phyloP scores from a whole-genome alignment of 2,113 vertebrate genomes.

The Odocoileus virginianus region DNA sequence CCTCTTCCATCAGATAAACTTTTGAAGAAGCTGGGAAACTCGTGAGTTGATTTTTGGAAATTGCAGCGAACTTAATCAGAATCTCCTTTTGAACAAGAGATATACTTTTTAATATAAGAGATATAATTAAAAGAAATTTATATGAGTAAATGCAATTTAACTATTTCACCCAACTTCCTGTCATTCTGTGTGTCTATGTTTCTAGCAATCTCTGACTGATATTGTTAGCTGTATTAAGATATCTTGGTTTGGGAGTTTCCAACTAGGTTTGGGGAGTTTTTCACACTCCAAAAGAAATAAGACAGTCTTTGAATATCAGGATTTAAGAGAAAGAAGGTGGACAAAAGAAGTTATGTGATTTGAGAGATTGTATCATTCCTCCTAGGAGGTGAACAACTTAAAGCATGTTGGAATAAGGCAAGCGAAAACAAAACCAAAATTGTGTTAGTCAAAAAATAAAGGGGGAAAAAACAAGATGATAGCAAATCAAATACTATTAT shows the following conservation, averaged over 20 bases:
- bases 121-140: constrained; percentile 11
- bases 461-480: background rate
- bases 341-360: background rate
- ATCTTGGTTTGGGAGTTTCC: constrained; percentile 15
- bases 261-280: background rate
- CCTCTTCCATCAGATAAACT: background rate
- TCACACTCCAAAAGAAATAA: background rate
- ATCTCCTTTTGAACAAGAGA: background rate
- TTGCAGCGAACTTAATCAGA: background rate
- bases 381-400: background rate
- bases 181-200: background rate
- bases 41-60: constrained; percentile 16
- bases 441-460: background rate
- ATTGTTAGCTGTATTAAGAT: constrained; percentile 11
- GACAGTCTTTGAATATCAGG: constrained; percentile 33
- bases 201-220: background rate
- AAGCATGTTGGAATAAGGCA: background rate
- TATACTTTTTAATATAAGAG: background rate
- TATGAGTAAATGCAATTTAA: constrained; percentile 8
- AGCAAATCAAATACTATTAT: background rate
- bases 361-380: background rate
- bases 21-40: background rate
- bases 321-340: background rate
- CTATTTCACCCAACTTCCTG: background rate
- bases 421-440: background rate